phyloP scores from a whole-genome alignment of 2,113 vertebrate genomes.

The Corythoichthys intestinalis region DNA sequence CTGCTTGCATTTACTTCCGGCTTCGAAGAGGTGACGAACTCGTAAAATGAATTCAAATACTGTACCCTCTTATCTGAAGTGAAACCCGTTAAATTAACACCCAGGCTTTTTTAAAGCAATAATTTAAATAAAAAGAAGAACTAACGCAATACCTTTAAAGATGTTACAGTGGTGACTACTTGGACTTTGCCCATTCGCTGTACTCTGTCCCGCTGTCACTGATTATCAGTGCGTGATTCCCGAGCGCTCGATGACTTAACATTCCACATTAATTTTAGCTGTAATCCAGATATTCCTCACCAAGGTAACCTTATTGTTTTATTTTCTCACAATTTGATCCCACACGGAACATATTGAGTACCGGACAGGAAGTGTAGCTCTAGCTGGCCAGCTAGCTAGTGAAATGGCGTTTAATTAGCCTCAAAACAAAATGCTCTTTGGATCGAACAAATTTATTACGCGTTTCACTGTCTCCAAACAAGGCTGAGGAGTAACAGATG shows the following conservation, averaged over 20 bases:
- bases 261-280: neutral
- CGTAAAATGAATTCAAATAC: neutral
- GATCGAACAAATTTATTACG: too few relatives aligned
- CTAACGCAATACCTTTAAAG: neutral
- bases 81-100: neutral
- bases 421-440: too few relatives aligned
- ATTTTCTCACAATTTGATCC: neutral
- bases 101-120: neutral
- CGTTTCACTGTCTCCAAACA: too few relatives aligned
- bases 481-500: too few relatives aligned
- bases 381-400: too few relatives aligned
- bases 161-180: neutral
- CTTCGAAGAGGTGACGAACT: neutral
- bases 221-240: neutral
- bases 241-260: neutral
- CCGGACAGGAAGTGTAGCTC: neutral
- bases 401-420: too few relatives aligned
- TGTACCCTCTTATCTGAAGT: neutral
- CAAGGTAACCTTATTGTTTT: neutral
- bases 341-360: neutral
- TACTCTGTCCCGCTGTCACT: neutral
- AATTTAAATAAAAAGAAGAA: neutral
- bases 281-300: neutral
- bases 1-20: neutral
- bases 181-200: neutral